Evolutionary conservation across 2,888 invertebrate species (phyloP).

Genomic region (Pristionchus exspectatus): DNA sequence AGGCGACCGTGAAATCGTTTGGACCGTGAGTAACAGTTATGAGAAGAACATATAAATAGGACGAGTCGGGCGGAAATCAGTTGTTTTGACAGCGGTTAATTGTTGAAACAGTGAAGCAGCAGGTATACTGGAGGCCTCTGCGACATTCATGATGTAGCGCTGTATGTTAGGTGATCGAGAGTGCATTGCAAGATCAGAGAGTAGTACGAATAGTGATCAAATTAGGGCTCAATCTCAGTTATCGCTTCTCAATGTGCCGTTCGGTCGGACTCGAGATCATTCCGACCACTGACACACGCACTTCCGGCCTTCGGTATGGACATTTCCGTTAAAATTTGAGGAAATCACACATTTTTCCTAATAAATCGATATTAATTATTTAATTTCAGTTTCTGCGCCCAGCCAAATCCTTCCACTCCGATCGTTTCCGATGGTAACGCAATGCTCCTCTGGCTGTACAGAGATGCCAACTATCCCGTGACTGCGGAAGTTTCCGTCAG

Average conservation of each 20-base stretch:
- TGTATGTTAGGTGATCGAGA: too few relatives aligned
- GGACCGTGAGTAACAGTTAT: background rate
- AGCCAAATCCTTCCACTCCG: conserved; percentile 17
- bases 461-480: conserved; percentile 46
- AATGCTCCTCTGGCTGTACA: conserved; percentile 45
- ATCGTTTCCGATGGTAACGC: conserved; percentile 28
- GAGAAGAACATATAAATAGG: background rate
- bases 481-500: conserved; percentile 15
- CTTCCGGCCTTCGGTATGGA: conserved; percentile 15
- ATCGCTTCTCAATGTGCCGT: conserved; percentile 3
- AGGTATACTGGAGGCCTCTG: too few relatives aligned
- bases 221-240: background rate
- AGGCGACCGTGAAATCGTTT: background rate
- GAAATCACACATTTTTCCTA: too few relatives aligned
- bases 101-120: too few relatives aligned
- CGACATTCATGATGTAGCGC: too few relatives aligned
- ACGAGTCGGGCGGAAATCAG: too few relatives aligned
- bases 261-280: conserved; percentile 27
- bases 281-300: conserved; percentile 44
- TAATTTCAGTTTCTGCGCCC: conserved; percentile 31
- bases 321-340: too few relatives aligned
- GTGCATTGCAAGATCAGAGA: background rate
- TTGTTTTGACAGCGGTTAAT: too few relatives aligned
- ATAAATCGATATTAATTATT: background rate
- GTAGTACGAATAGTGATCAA: too few relatives aligned